Evolutionary conservation across 1,140 invertebrate genomes (phyloP), one percentile per base, ranked within the genome.

Genomic region (Drosophila busckii): DNA sequence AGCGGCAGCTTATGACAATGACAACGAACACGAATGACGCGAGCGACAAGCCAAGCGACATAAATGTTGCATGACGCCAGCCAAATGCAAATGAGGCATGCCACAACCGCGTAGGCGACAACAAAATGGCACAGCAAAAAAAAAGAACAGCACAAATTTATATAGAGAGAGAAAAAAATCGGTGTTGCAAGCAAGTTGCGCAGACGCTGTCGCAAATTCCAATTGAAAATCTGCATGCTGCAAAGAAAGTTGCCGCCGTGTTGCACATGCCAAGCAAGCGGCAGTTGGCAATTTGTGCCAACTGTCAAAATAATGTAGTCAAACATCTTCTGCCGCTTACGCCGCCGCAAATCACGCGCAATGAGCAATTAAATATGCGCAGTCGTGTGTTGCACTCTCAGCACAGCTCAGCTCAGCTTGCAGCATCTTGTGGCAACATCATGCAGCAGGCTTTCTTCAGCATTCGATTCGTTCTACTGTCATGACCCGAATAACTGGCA

Each of bases 321-420:
- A 59, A 52, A 17, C 42, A 46, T 46, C 20, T 35, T 40, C n/a
- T 20, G 6, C 8, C 3, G 13, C 20, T 25, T 19, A 4, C 13
- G 2, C 16, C 20, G 31, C 19, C 9, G 50, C 50, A 42, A 78
- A 70, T 76, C 70, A 62, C 66, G 56, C 71, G 61, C 62, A 70
- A 78, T 78, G 71, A 78, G 71, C 71, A 76, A 76, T 76, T 76
- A 76, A 76, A 76, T 76, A 76, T 76, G 71, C 71, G 62, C 71
- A 78, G 67, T 76, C 71, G 71, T 76, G 71, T 76, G 62, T 67
- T 44, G 66, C 71, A 42, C 28, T 46, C 34, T 45, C 13, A 54
- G 15, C 13, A 38, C 10, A 26, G 28, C 20, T 26, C 4, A 42
- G 15, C 32, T 49, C 31, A 35, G 42, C 49, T 26, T 50, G 56